Conservation (phyloP, 2,888 invertebrate genomes). For the Aporophyla nigra region DNA sequence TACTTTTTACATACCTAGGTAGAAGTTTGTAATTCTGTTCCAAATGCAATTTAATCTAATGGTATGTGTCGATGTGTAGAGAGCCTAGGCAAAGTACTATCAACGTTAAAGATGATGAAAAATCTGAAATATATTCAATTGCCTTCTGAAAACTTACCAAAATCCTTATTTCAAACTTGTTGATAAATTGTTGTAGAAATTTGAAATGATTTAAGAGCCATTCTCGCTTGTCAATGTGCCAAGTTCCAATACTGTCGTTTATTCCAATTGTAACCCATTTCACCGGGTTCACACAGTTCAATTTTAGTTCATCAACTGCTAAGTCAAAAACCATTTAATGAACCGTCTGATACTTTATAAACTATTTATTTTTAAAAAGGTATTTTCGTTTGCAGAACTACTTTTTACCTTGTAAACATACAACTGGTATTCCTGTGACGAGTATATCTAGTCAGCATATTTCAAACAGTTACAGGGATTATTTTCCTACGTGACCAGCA, state of each 20-base stretch:
- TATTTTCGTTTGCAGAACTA: too few relatives aligned
- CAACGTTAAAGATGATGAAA: not conserved
- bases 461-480: too few relatives aligned
- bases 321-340: too few relatives aligned
- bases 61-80: not conserved
- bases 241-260: not conserved
- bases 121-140: not conserved
- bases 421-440: not conserved
- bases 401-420: too few relatives aligned
- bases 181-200: not conserved
- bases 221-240: not conserved
- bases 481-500: not conserved
- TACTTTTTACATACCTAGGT: not conserved
- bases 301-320: too few relatives aligned
- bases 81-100: not conserved
- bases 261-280: not conserved
- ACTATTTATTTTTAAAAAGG: too few relatives aligned
- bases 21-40: not conserved
- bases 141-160: not conserved
- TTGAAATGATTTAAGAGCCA: not conserved
- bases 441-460: not conserved
- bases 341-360: too few relatives aligned
- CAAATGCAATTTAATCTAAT: not conserved
- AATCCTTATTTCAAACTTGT: not conserved
- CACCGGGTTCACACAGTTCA: too few relatives aligned